Base-by-base conservation (phyloP, 2,797 vertebrate species). In the Sebastes diaconus region DNA sequence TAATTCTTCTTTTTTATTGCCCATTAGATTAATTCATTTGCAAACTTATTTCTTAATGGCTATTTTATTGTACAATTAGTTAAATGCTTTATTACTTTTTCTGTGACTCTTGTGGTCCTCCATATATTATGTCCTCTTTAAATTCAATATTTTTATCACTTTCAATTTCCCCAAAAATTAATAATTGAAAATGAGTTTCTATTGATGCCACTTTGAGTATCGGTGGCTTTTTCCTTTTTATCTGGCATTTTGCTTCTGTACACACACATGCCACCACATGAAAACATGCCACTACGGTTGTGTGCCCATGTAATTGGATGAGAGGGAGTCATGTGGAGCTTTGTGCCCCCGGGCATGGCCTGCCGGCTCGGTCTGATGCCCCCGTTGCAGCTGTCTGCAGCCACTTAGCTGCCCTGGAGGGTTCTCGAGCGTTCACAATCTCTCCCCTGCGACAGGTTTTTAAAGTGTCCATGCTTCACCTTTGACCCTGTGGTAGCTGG, bases 271-370 rank as follows among this genome's bases (percentile, higher is more conserved):
- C 29, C n/a, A 72, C 16, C 7, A 52, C 60, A 61, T 72, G 29
- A 69, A 81, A 82, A 79, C 68, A 74, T 79, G 57, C 68, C 65
- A 69, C 66, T 59, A 11, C 54, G 58, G 83, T 88, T 87, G 73
- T 68, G 73, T 83, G 80, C 36, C 87, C 83, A 69, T 90, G 66
- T 92, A 93, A 93, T 90, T 91, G 88, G 90, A 90, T 93, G 76
- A 92, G 83, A 67, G 79, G 79, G 75, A 91, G 88, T 94, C 88
- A 70, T 73, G 81, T 90, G 79, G 80, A 89, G 92, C 88, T 90
- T 91, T 89, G 84, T 73, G 78, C 77, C 85, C 73, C 60, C 58
- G 65, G 75, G 76, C 80, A 20, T 64, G 65, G 67, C 84, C 80
- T 79, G 71, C 79, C 2, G 39, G 79, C 65, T 75, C 20, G 71